Evolutionary conservation across 1,140 invertebrate genomes (phyloP).

Genomic region (Cepaea nemoralis): DNA sequence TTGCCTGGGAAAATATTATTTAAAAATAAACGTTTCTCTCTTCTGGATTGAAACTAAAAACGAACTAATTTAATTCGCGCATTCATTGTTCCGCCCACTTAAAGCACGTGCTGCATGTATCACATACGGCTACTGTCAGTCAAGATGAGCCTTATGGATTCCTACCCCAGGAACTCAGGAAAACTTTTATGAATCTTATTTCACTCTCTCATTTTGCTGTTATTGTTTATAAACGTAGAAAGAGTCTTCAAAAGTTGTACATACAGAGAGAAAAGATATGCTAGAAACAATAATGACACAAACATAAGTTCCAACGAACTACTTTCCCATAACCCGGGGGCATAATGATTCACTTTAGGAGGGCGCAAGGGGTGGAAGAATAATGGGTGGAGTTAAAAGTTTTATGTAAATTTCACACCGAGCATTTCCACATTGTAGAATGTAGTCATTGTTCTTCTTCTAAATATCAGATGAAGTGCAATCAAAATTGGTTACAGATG

Average conservation of each 20-base stretch:
- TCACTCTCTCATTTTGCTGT: no score
- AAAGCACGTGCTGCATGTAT: background rate
- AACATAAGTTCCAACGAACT: background rate
- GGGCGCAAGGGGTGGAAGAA: background rate
- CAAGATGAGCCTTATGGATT: no score
- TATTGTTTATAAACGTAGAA: no score
- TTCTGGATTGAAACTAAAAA: constrained; percentile 1
- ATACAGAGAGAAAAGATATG: no score
- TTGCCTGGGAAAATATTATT: background rate
- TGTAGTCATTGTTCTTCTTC: background rate
- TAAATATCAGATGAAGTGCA: background rate
- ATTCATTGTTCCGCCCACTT: constrained; percentile 39
- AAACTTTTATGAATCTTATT: no score
- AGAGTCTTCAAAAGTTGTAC: no score
- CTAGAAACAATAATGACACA: no score
- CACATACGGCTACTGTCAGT: background rate
- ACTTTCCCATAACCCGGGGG: background rate
- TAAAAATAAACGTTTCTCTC: background rate
- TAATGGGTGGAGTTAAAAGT: background rate
- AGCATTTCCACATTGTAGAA: background rate
- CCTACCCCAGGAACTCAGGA: no score
- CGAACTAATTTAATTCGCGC: constrained; percentile 38
- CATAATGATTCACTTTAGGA: background rate
- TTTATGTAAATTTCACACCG: background rate
- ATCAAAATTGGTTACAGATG: background rate